phyloP scores from a whole-genome alignment of 2,888 invertebrate genomes.

The Seira ritae region DNA sequence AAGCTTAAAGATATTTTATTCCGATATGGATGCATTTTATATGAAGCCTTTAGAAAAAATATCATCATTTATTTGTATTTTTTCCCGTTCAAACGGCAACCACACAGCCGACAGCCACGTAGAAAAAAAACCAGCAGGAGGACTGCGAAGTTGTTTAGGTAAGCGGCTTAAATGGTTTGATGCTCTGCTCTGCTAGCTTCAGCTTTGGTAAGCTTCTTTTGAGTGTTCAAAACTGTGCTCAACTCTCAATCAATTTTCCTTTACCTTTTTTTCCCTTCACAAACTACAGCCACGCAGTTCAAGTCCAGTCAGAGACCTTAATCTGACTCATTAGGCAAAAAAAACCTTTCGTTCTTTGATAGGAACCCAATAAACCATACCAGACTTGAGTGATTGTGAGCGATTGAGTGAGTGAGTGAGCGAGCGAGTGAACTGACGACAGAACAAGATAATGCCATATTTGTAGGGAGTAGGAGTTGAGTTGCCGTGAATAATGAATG shows the following conservation, averaged over 20 bases:
- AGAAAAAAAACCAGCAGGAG: not conserved
- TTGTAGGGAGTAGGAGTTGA: conserved; percentile 20
- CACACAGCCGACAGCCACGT: not conserved
- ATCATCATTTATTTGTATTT: not conserved
- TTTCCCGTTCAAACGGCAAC: conserved; percentile 2
- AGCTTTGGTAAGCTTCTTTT: conserved; percentile 5
- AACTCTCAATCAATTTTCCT: conserved; percentile 1
- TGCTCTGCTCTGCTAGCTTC: conserved; percentile 1
- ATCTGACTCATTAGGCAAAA: conserved; percentile 43
- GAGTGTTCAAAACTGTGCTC: not conserved
- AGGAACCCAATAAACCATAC: not conserved
- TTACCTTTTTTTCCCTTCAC: conserved; percentile 15
- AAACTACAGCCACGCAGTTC: conserved; percentile 21
- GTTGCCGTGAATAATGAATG: not conserved
- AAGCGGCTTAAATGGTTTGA: conserved; percentile 37
- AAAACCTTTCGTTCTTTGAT: conserved; percentile 9
- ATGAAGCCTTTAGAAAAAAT: no score
- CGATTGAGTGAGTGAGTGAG: not conserved
- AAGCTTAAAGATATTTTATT: conserved; percentile 4
- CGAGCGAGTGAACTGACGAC: not conserved
- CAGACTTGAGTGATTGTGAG: not conserved
- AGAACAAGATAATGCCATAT: conserved; percentile 26
- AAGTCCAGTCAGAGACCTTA: conserved; percentile 60
- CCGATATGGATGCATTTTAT: no score
- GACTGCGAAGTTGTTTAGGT: not conserved